Base-by-base conservation (phyloP, 2,888 invertebrate species). In the Linnaemya vulpina region DNA sequence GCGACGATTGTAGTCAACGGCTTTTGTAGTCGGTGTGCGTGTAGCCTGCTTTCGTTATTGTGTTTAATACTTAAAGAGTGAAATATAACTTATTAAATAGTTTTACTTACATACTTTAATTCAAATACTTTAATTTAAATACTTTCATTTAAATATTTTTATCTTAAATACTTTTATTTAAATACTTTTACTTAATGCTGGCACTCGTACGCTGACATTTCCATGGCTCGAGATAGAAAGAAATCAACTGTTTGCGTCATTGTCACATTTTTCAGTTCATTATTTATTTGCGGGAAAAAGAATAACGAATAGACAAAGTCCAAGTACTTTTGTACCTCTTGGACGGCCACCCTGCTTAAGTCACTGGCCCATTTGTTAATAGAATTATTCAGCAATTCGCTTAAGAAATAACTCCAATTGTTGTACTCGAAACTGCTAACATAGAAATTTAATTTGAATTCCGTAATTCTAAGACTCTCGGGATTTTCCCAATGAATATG, bases 381-480 rank as follows among this genome's bases (percentile, higher is more conserved):
- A 30, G 88, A 88, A 62, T 88, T 87, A 74, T 91, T 91, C 11
- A 81, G 58, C 1, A 88, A 75, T 22, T 89, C 89, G 67, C 87
- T 86, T 89, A 86, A 89, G 30, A 89, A 8, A 0, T 76, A 60
- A 65, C 91, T 88, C 87, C 90, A 88, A 76, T 88, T 87, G 38
- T 88, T 86, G 10, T 87, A 75, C 9, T 71, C 51, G 1, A 88
- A 75, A 51, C 87, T 88, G 0, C 84, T 89, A 58, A 91, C 22
- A 46, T 88, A 89, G 49, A 89, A 86, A 4, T 87, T 80, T 40
- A 88, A 68, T 38, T 89, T 79, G n/a, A 88, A 74, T 17, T 90
- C 86, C 1, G 86, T 83, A 1, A 90, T 62, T 13, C 82, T 79
- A 11, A 90, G 73, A 20, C 89, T 71, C 55, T 22, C 87, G 11